Conservation (phyloP, 2,797 vertebrate genomes). For the Alca torda region DNA sequence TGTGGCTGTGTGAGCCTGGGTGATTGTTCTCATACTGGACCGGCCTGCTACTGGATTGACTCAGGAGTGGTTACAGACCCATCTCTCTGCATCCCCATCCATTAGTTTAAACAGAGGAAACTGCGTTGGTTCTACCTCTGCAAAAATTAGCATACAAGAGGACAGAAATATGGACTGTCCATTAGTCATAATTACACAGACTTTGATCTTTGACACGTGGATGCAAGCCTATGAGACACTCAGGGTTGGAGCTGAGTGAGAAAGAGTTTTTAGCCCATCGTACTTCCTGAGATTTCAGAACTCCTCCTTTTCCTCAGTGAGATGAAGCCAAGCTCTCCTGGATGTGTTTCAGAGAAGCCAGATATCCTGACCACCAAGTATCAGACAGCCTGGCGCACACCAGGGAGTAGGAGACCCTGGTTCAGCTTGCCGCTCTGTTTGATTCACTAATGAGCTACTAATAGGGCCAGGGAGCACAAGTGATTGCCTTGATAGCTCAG, state of each 20-base stretch:
- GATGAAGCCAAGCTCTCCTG: neutral
- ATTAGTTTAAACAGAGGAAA: neutral
- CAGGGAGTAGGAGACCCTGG: neutral
- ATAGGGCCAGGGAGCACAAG: conserved; percentile 27
- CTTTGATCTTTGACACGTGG: neutral
- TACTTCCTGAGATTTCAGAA: neutral
- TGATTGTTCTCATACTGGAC: neutral
- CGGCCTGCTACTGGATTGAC: neutral
- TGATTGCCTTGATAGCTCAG: conserved; percentile 46
- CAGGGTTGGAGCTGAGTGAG: neutral
- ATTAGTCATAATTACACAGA: neutral
- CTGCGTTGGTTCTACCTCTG: neutral
- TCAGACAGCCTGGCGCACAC: neutral
- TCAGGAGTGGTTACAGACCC: neutral
- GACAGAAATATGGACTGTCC: neutral
- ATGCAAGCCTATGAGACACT: neutral
- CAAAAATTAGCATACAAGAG: neutral
- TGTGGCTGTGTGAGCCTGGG: neutral
- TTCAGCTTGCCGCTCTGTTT: neutral
- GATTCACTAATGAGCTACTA: conserved; percentile 46
- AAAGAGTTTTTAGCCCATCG: neutral
- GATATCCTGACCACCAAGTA: neutral
- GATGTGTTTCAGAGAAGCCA: neutral
- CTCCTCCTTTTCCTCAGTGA: neutral
- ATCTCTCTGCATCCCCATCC: neutral